Conservation (phyloP, 1,140 invertebrate species). For the Physella acuta region DNA sequence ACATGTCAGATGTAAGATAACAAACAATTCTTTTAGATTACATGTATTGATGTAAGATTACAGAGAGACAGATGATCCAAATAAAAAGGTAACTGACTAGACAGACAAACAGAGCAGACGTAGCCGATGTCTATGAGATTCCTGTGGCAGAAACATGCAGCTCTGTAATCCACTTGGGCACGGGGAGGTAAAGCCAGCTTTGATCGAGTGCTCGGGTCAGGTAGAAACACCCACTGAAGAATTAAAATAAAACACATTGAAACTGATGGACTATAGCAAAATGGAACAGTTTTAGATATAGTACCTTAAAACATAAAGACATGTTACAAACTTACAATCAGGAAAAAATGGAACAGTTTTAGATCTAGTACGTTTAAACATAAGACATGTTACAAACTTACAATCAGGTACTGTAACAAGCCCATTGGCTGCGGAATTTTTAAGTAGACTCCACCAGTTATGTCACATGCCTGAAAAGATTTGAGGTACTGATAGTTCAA, state of each 20-base stretch:
- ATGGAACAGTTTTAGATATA: background rate
- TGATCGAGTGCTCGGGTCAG: conserved; percentile 76
- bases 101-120: conserved; percentile 96
- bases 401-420: conserved; percentile 90
- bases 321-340: background rate
- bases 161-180: conserved; percentile 90
- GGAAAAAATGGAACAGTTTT: too few relatives aligned
- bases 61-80: background rate
- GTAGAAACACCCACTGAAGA: conserved; percentile 88
- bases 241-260: conserved; percentile 25
- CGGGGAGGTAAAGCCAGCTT: conserved; percentile 86
- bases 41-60: background rate
- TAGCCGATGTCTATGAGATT: conserved; percentile 93
- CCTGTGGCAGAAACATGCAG: conserved; percentile 97
- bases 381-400: conserved; percentile 56
- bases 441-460: conserved; percentile 85
- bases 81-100: conserved; percentile 70
- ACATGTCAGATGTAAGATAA: too few relatives aligned
- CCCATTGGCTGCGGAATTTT: conserved; percentile 59
- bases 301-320: background rate
- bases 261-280: background rate
- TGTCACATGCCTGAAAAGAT: conserved; percentile 78
- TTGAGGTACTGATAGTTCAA: too few relatives aligned
- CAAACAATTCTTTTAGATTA: too few relatives aligned
- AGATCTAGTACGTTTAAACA: background rate